These are phyloP conservation scores for Rhamphomyia laevipes DNA, from an alignment of 2,888 invertebrate species.

Conservation along the genomic window DNA sequence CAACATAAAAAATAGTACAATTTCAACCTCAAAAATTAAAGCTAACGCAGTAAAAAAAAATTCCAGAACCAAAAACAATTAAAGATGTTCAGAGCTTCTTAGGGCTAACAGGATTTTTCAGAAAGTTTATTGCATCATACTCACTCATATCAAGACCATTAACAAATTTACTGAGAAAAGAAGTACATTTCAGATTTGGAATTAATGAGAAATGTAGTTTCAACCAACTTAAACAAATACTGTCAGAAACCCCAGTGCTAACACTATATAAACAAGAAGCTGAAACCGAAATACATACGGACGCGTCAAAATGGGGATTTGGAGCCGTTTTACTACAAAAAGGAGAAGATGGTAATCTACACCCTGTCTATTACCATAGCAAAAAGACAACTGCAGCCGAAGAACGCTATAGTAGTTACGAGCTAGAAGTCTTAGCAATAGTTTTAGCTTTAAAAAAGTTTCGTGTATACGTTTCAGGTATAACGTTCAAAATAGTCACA, in stretches of 20 bases:
- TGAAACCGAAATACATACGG: conserved; percentile 7
- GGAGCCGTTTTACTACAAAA: conserved; percentile 12
- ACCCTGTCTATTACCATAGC: not conserved
- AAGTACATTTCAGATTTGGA: conserved; percentile 5
- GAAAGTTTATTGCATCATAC: conserved; percentile 7
- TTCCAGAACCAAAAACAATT: conserved; percentile 2
- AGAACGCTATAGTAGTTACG: conserved; percentile 21
- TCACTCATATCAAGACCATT: conserved; percentile 5
- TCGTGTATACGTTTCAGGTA: conserved; percentile 1
- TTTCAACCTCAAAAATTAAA: conserved; percentile 5
- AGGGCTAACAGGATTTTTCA: conserved; percentile 8
- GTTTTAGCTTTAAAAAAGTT: conserved; percentile 1
- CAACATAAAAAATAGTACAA: not conserved
- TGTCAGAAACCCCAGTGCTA: conserved; percentile 1
- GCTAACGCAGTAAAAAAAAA: conserved; percentile 4
- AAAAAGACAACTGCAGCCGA: conserved; percentile 13
- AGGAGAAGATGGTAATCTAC: not conserved
- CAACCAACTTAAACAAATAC: conserved; percentile 16
- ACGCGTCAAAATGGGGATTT: conserved; percentile 6
- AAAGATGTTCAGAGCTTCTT: conserved; percentile 4
- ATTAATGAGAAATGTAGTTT: conserved; percentile 1
- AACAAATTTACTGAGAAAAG: not conserved
- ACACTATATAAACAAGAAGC: conserved; percentile 1
- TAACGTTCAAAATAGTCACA: conserved; percentile 2
- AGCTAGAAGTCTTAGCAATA: conserved; percentile 10